Base-by-base conservation (phyloP, 2,888 invertebrate species). In the Melinopterus prodromus region DNA sequence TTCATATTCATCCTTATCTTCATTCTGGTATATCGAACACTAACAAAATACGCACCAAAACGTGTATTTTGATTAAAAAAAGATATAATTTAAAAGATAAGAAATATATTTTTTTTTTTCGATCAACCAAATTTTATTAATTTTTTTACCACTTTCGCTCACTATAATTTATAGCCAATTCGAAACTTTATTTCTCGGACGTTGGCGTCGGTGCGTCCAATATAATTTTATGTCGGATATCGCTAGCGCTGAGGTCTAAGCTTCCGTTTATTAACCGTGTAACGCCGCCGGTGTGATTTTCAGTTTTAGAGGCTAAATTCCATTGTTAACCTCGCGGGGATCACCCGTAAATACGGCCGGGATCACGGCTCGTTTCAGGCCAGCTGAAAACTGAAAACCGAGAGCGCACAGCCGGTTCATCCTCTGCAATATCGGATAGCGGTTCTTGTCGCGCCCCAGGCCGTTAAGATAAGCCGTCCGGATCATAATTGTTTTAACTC, bases 1-100 rank as follows among this genome's bases (percentile, higher is more conserved):
- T 2, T 26, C 26, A 26, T 26, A 26, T 26, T 26, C 26, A 26
- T 26, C 26, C 3, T 26, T 26, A 2, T 26, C 26, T 26, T 26
- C 26, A 26, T 26, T 2, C 26, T 26, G 26, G 1, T 26, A 71
- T 6, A 12, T 14, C 71, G 16, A 71, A 35, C 16, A 16, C 12
- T 7, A 71, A 71, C 7, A 71, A 16, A 12, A 16, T 16, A 71
- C 71, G 12, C 7, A 71, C n/a, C 16, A 35, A 71, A 71, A 26
- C 16, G 71, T 35, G 71, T 16, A 26, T 71, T 15, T 71, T 71
- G 71, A 26, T n/a, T n/a, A n/a, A n/a, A n/a, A n/a, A n/a, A n/a
- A n/a, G n/a, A n/a, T n/a, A n/a, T n/a, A n/a, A n/a, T n/a, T n/a
- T n/a, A n/a, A n/a, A n/a, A n/a, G n/a, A n/a, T n/a, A n/a, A n/a